Evolutionary conservation across 1,140 invertebrate genomes (phyloP).

Genomic region (Phocides pigmalion): DNA sequence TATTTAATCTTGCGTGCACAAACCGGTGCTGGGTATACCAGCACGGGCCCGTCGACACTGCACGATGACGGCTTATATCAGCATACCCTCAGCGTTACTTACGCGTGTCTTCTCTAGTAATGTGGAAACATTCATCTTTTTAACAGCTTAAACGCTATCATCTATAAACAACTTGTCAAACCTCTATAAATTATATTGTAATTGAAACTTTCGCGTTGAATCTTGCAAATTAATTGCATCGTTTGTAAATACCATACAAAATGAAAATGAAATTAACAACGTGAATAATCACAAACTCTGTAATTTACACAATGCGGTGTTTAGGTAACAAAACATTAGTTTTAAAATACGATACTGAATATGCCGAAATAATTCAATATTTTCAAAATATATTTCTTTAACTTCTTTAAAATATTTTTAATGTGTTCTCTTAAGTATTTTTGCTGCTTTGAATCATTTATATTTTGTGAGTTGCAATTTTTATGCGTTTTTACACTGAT

Average conservation of each 20-base stretch:
- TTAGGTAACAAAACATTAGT: neutral
- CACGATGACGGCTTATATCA: slow-evolving; percentile 44
- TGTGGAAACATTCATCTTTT: slow-evolving; percentile 13
- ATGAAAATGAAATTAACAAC: too few species aligned
- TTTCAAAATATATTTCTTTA: too few species aligned
- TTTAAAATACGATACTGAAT: too few species aligned
- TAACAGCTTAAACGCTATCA: neutral
- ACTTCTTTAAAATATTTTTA: too few species aligned
- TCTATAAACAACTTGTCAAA: slow-evolving; percentile 4
- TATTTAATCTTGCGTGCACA: slow-evolving; percentile 36
- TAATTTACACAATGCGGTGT: too few species aligned
- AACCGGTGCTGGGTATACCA: slow-evolving; percentile 39
- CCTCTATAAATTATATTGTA: neutral
- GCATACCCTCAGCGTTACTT: slow-evolving; percentile 13
- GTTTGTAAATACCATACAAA: neutral
- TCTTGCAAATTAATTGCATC: neutral
- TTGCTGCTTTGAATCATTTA: too few species aligned
- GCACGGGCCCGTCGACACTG: slow-evolving; percentile 47
- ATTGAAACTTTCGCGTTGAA: neutral
- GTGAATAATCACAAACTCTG: too few species aligned
- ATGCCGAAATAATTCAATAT: too few species aligned
- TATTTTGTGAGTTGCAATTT: too few species aligned
- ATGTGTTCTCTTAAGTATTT: too few species aligned
- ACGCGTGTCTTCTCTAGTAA: slow-evolving; percentile 10
- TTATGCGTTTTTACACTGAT: too few species aligned